Percentiles rank a stretch among this genome's conserved stretches.
phyloP scores from a whole-genome alignment of 2,113 vertebrate species.

The Dromiciops gliroides region DNA sequence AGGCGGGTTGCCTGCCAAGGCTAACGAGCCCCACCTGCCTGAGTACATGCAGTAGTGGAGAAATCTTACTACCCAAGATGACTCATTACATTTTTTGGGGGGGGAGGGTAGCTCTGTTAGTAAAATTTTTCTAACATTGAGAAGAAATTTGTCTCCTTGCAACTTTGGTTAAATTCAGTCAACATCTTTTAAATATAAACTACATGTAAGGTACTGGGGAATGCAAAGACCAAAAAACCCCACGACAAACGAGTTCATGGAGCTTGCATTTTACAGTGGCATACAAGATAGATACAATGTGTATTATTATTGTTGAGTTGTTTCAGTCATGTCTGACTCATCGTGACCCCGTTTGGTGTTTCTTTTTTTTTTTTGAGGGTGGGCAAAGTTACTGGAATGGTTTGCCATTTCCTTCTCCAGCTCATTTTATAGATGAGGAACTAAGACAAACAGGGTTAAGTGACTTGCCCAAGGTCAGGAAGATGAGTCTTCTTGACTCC shows the following conservation, averaged over 20 bases:
- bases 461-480: not conserved
- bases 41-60: not conserved
- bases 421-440: not conserved
- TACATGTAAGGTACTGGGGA: not conserved
- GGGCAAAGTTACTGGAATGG: not conserved
- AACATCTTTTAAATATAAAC: not conserved
- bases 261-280: not conserved
- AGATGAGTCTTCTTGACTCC: not conserved
- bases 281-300: not conserved
- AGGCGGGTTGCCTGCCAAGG: too few relatives aligned
- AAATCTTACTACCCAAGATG: not conserved
- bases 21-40: too few relatives aligned
- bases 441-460: not conserved
- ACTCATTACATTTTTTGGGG: too few relatives aligned
- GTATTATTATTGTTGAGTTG: not conserved
- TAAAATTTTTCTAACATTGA: not conserved
- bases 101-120: not conserved
- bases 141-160: not conserved
- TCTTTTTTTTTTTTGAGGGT: too few relatives aligned
- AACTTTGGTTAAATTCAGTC: not conserved
- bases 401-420: not conserved
- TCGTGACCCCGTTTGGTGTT: not conserved
- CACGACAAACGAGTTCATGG: not conserved
- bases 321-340: not conserved
- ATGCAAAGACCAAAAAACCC: not conserved